These are phyloP conservation scores for Mareca penelope DNA, from an alignment of 2,797 vertebrate species.

Conservation along the genomic window DNA sequence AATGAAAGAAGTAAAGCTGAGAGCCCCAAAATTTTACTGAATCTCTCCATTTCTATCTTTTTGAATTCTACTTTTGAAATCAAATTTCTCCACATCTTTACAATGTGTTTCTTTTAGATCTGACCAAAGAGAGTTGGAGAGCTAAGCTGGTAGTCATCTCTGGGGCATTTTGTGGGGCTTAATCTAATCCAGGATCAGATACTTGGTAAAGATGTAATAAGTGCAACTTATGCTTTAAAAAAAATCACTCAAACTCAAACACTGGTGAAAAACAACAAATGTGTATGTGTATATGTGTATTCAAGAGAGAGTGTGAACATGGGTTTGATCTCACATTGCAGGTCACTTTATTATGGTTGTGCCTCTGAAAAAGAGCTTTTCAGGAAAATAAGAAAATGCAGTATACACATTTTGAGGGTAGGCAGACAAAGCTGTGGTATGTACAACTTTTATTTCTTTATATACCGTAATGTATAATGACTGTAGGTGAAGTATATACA, in stretches of 20 bases:
- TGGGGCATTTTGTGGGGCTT: neutral
- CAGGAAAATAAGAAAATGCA: neutral
- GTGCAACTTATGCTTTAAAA: neutral
- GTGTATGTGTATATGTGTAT: rapidly evolving
- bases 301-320: neutral
- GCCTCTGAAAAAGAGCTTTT: neutral
- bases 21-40: neutral
- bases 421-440: neutral
- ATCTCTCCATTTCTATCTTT: neutral
- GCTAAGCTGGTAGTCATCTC: neutral
- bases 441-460: neutral
- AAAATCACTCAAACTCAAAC: neutral
- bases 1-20: rapidly evolving
- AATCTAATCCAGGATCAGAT: neutral
- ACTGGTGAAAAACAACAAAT: neutral
- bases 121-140: neutral
- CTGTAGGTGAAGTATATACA: neutral
- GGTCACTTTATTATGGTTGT: neutral
- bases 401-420: neutral
- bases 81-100: neutral
- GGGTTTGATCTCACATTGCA: neutral
- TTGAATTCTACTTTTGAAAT: neutral
- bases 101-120: neutral
- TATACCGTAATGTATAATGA: neutral
- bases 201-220: neutral